These are phyloP conservation scores for Remorina albescens DNA, from an alignment of 2,797 vertebrate species.

Conservation along the genomic window DNA sequence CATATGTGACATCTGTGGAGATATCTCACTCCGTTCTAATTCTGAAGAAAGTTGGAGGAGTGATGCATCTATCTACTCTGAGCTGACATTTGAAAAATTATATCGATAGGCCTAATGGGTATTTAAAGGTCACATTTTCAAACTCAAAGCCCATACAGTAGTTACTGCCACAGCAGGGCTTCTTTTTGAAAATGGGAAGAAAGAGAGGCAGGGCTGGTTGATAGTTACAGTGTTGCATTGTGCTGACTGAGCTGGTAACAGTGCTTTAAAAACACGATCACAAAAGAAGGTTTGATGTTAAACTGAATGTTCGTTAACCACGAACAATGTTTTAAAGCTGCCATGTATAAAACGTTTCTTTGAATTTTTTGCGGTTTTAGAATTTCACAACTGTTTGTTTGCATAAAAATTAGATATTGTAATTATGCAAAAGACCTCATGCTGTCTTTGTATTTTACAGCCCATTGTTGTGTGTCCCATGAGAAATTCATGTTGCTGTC, in stretches of 20 bases:
- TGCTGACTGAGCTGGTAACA: background rate
- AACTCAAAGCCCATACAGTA: background rate
- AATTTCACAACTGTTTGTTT: background rate
- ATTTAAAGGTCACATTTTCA: slow-evolving; percentile 62
- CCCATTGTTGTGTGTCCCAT: background rate
- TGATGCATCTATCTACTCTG: slow-evolving; percentile 38
- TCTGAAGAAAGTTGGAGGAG: slow-evolving; percentile 51
- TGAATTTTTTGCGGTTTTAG: background rate
- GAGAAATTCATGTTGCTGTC: background rate
- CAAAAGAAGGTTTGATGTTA: background rate
- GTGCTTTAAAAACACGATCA: background rate
- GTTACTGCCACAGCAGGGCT: background rate
- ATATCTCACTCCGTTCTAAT: slow-evolving; percentile 52
- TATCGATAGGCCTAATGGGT: slow-evolving; percentile 50
- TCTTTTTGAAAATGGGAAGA: background rate
- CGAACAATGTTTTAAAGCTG: background rate
- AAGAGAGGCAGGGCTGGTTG: background rate
- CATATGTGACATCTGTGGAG: slow-evolving; percentile 44
- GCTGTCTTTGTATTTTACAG: background rate
- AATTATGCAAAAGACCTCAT: background rate
- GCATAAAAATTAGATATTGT: background rate
- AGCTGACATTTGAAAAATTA: slow-evolving; percentile 55
- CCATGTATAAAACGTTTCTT: background rate
- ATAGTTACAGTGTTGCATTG: background rate
- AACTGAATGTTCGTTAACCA: background rate